phyloP scores from a whole-genome alignment of 2,888 invertebrate species.

The Lycaena phlaeas region DNA sequence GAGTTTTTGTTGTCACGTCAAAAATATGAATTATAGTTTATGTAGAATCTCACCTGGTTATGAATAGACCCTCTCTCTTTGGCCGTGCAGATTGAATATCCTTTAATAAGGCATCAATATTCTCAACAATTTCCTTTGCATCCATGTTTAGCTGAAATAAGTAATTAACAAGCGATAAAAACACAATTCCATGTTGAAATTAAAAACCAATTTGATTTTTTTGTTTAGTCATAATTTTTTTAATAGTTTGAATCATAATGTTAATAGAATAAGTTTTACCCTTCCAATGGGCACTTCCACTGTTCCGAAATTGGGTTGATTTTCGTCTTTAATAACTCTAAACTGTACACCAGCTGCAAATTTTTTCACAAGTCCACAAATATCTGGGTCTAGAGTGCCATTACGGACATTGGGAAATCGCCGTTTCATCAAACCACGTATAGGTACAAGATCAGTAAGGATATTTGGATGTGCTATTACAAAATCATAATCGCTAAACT shows the following conservation, averaged over 20 bases:
- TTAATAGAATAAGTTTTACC: no score
- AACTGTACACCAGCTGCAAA: slow-evolving; percentile 82
- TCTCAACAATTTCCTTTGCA: slow-evolving; percentile 78
- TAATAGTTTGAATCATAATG: no score
- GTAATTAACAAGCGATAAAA: slow-evolving; percentile 8
- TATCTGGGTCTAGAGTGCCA: slow-evolving; percentile 79
- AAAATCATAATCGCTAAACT: slow-evolving; percentile 79
- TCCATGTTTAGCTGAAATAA: slow-evolving; percentile 82
- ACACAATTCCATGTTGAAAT: background rate
- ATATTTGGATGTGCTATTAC: slow-evolving; percentile 86
- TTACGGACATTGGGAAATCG: slow-evolving; percentile 79
- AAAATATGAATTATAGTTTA: no score
- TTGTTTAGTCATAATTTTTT: no score
- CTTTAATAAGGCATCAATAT: slow-evolving; percentile 76
- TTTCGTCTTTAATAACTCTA: slow-evolving; percentile 76
- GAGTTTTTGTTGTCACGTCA: no score
- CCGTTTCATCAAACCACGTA: slow-evolving; percentile 84
- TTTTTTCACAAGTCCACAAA: slow-evolving; percentile 74
- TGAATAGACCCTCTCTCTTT: slow-evolving; percentile 78
- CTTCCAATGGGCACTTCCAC: slow-evolving; percentile 79
- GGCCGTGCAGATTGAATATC: slow-evolving; percentile 78
- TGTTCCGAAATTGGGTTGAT: slow-evolving; percentile 80
- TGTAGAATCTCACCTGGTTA: slow-evolving; percentile 72
- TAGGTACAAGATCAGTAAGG: slow-evolving; percentile 80
- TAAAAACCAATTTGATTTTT: no score